Conservation (phyloP, 2,888 invertebrate species). For the Trichogramma dendrolimi region DNA sequence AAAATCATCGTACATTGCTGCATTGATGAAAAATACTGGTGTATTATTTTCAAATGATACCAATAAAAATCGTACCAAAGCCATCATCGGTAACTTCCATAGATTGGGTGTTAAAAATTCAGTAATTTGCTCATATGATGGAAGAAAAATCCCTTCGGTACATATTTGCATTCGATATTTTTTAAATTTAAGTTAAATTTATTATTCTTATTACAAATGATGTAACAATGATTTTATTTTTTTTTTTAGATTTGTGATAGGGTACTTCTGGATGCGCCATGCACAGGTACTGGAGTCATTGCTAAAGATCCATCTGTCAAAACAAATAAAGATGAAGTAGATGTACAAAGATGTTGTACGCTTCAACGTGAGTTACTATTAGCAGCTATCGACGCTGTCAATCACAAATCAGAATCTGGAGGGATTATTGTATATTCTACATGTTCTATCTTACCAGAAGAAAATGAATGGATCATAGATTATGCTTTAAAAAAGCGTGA, state of each 20-base stretch:
- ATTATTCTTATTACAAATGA: conserved; percentile 7
- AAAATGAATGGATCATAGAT: conserved; percentile 82
- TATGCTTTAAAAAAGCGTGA: conserved; percentile 89
- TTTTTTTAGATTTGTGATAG: conserved; percentile 85
- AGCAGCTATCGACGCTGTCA: conserved; percentile 94
- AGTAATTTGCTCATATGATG: conserved; percentile 85
- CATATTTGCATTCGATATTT: conserved; percentile 24
- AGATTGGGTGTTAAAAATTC: conserved; percentile 92
- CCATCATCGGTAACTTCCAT: conserved; percentile 94
- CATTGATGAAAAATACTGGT: conserved; percentile 98
- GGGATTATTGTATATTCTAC: conserved; percentile 98
- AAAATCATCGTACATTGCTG: conserved; percentile 95
- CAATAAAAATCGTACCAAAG: conserved; percentile 83
- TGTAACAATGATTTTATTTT: not conserved
- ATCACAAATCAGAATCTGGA: conserved; percentile 86
- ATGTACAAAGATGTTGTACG: conserved; percentile 86
- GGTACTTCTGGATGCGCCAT: conserved; percentile 94
- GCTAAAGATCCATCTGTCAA: conserved; percentile 97
- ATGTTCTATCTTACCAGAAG: conserved; percentile 95
- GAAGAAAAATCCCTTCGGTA: conserved; percentile 72
- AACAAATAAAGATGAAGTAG: conserved; percentile 81
- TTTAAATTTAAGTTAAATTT: too few species aligned
- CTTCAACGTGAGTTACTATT: conserved; percentile 88
- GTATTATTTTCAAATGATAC: conserved; percentile 93
- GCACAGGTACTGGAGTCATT: conserved; percentile 96